Evolutionary conservation across 2,797 vertebrate genomes (phyloP).

Genomic region (Typhlichthys eigenmanni): DNA sequence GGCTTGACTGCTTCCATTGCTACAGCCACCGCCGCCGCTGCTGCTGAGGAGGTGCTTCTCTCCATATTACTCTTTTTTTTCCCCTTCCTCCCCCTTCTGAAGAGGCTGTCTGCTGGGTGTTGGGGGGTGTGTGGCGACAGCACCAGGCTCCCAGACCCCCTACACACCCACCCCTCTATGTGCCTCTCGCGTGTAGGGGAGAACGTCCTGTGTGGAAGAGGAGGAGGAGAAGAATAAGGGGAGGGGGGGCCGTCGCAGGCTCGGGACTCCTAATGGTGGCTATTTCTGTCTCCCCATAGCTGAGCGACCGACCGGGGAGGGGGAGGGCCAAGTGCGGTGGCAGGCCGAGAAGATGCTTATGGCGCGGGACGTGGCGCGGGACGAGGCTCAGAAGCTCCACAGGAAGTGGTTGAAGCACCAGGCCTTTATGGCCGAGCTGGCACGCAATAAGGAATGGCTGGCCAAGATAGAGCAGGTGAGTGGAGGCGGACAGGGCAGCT

Average conservation of each 20-base stretch:
- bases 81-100: conserved; percentile 45
- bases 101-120: conserved; percentile 72
- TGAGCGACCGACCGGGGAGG: conserved; percentile 61
- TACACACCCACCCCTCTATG: conserved; percentile 51
- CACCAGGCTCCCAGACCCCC: conserved; percentile 71
- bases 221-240: conserved; percentile 51
- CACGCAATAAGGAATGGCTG: conserved; percentile 94
- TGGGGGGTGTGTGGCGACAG: conserved; percentile 65
- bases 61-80: conserved; percentile 64
- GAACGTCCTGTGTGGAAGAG: conserved; percentile 75
- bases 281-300: conserved; percentile 78
- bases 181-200: conserved; percentile 61
- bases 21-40: conserved; percentile 65
- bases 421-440: conserved; percentile 93
- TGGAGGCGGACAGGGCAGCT: conserved; percentile 46
- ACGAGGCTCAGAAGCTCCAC: conserved; percentile 92
- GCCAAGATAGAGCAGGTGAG: conserved; percentile 93
- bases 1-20: conserved; percentile 75
- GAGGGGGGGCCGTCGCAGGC: conserved; percentile 65
- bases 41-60: conserved; percentile 80
- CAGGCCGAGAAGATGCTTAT: conserved; percentile 91
- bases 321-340: conserved; percentile 60
- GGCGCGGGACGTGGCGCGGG: conserved; percentile 92
- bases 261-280: conserved; percentile 75
- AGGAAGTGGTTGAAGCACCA: conserved; percentile 98